Base-by-base conservation (phyloP, 2,888 invertebrate genomes). In the Dastarcus helophoroides region DNA sequence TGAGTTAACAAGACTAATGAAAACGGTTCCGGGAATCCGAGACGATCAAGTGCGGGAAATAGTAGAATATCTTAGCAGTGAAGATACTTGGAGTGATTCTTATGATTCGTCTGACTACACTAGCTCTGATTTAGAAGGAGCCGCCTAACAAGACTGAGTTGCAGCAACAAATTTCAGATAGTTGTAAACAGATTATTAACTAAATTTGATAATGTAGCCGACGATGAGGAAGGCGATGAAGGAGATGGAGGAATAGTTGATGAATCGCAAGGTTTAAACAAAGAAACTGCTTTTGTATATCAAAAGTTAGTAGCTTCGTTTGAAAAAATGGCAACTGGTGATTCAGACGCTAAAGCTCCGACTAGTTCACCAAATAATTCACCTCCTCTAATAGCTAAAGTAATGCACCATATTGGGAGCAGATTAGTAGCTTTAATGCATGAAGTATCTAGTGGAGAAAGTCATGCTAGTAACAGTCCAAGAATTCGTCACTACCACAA, bases 71-170 rank as follows among this genome's bases (percentile, higher is more conserved):
- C 63, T 90, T 39, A 89, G 88, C 42, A 86, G 86, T 42, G 90
- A 90, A 54, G 90, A 90, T 51, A 85, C 89, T 3, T 89, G 88
- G 86, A 89, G 88, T 41, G 90, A 90, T 58, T 89, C 88, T 0
- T 89, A 88, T 51, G 90, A 90, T 56, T 88, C 88, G 3, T 88
- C 88, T 0, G 89, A 90, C 56, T 89, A 89, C 50, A 89, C 88
- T 2, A 86, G 85, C 40, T 86, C 86, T 0, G 89, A 90, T 56
- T 63, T 86, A 30, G 88, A 86, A 51, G 76, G 79, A 4, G 62
- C 62, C n/a, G n/a, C 69, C 69, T 3, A 69, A 71, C 27, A 73
- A 80, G 50, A 75, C 78, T 1, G 80, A 76, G 1, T 56, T 86
- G 7, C 79, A 84, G 48, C 80, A 84, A 48, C 84, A 86, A 60